phyloP scores from a whole-genome alignment of 2,113 vertebrate species.

The Podilymbus podiceps region DNA sequence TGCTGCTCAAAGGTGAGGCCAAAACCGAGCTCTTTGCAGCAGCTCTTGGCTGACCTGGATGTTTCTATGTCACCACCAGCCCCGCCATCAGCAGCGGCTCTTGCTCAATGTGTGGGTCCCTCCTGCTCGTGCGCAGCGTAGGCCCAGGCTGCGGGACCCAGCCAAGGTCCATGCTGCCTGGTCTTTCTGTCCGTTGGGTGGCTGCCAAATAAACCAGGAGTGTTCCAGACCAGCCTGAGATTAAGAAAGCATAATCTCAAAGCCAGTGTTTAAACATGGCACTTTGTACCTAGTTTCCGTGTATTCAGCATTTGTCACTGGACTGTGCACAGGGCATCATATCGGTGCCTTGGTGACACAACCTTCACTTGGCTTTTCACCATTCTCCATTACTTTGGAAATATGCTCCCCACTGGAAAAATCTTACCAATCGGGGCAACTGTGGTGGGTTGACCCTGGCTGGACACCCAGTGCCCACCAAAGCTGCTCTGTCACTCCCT shows the following conservation, averaged over 20 bases:
- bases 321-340: not conserved
- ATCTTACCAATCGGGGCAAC: not conserved
- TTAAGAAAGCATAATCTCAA: not conserved
- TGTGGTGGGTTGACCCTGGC: too few species aligned
- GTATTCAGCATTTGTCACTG: not conserved
- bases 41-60: not conserved
- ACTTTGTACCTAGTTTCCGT: not conserved
- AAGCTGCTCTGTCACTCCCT: too few species aligned
- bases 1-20: not conserved
- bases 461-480: too few species aligned
- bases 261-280: not conserved
- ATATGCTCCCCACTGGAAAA: rapidly evolving
- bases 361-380: not conserved
- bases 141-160: not conserved
- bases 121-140: not conserved
- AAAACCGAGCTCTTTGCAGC: not conserved
- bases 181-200: not conserved
- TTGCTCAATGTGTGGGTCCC: not conserved
- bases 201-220: not conserved
- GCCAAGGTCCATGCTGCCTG: not conserved
- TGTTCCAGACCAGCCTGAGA: not conserved
- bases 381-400: not conserved
- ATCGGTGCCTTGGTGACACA: not conserved
- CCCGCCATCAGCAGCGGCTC: not conserved
- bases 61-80: not conserved